Evolutionary conservation across 2,888 invertebrate species (phyloP), one percentile per base, ranked within the genome.

Genomic region (Sericinus montela): DNA sequence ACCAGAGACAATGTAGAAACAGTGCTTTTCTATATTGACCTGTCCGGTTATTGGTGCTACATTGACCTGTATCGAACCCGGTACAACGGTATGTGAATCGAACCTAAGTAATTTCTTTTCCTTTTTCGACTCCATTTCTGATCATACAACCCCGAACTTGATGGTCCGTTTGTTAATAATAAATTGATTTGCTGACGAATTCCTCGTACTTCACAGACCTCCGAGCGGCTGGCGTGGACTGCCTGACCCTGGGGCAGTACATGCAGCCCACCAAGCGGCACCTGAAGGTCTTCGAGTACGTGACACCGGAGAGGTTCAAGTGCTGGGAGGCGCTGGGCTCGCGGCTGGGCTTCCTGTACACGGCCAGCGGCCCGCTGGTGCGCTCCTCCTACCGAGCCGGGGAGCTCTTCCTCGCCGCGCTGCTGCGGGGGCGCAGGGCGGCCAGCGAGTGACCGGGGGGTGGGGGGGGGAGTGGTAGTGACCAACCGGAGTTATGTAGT

Each of bases 191-290:
- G n/a, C n/a, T n/a, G n/a, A n/a, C n/a, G n/a, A n/a, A n/a, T n/a
- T n/a, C n/a, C n/a, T n/a, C n/a, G n/a, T n/a, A n/a, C 67, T 1
- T 1, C 11, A 11, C 77, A 93, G 98, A 98, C 87, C 88, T 98
- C 39, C 91, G 94, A 48, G 80, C 85, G 19, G 92, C 90, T 0
- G 95, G 94, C 29, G 99, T 99, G 0, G 99, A 99, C 80, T 98
- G 98, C 73, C 80, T 99, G 0, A 99, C 99, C 0, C 88, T 99
- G 4, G 99, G 99, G 0, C 99, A 99, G 72, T 99, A 99, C 82
- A 99, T 99, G 98, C 99, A 99, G 77, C 99, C 99, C 0, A 99
- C 99, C 0, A 98, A 97, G 70, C 91, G 95, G 7, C 99, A 99
- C 78, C 89, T 99, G 19, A 97, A 96, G 87, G 95, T 98, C 0